Evolutionary conservation across 53 echinoderm and acorn worm species (phyloP).

Genomic region (Paracentrotus lividus): DNA sequence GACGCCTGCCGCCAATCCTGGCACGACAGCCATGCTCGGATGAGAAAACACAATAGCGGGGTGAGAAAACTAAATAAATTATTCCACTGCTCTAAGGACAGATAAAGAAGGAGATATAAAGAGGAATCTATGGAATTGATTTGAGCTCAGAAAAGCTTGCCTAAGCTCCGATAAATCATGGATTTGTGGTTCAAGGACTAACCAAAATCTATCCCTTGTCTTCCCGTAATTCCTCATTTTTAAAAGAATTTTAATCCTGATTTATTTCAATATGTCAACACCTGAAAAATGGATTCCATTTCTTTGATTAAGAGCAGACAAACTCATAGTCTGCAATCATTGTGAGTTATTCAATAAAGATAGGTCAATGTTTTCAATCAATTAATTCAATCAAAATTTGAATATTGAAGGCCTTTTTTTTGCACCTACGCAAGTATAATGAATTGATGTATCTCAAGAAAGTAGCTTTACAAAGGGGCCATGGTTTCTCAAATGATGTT

Average conservation of each 20-base stretch:
- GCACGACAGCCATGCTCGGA: slow-evolving; percentile 23
- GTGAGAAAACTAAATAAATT: slow-evolving; percentile 61
- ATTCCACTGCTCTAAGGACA: slow-evolving; percentile 48
- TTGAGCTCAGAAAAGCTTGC: slow-evolving; percentile 2
- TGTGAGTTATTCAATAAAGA: not conserved
- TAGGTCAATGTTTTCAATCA: not conserved
- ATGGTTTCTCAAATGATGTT: too few species aligned
- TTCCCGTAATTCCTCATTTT: slow-evolving; percentile 12
- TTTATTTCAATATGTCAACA: slow-evolving; percentile 13
- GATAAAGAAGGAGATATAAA: slow-evolving; percentile 5
- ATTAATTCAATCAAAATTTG: not conserved
- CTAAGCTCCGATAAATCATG: slow-evolving; percentile 40
- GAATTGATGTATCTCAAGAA: too few species aligned
- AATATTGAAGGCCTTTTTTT: not conserved
- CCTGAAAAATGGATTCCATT: slow-evolving; percentile 17
- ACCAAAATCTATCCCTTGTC: not conserved
- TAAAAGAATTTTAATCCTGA: slow-evolving; percentile 42
- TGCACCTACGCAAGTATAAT: too few species aligned
- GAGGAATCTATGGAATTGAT: slow-evolving; percentile 32
- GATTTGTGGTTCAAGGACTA: slow-evolving; percentile 57
- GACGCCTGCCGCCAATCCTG: slow-evolving; percentile 15
- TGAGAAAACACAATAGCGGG: not conserved
- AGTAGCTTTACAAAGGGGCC: too few species aligned
- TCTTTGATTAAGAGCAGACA: slow-evolving; percentile 13
- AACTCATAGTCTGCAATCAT: not conserved